Evolutionary conservation across 2,113 vertebrate species (phyloP).

Genomic region (Trinectes maculatus): DNA sequence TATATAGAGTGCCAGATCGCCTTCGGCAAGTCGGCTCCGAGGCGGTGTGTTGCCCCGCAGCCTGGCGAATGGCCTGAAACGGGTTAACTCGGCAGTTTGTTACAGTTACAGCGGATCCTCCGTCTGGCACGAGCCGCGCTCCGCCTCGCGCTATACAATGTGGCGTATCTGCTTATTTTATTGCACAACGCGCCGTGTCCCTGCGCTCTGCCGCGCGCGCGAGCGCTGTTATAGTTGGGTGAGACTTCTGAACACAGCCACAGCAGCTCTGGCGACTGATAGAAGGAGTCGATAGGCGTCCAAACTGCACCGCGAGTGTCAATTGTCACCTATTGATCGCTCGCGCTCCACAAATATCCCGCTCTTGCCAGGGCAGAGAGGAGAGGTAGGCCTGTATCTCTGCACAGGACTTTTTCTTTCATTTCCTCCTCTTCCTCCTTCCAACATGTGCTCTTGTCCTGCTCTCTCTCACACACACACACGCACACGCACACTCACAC

Average conservation of each 20-base stretch:
- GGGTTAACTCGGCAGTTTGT: constrained; percentile 82
- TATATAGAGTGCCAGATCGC: constrained; percentile 66
- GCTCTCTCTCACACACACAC: constrained; percentile 22
- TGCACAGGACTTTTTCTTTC: constrained; percentile 70
- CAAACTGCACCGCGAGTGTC: constrained; percentile 48
- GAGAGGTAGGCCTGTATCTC: constrained; percentile 65
- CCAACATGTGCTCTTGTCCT: constrained; percentile 72
- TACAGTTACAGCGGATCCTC: constrained; percentile 71
- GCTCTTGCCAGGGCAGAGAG: constrained; percentile 40
- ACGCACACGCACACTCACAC: not conserved
- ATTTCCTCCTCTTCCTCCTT: constrained; percentile 75
- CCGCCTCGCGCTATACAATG: constrained; percentile 74
- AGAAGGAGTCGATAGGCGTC: constrained; percentile 21
- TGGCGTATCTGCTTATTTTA: constrained; percentile 77
- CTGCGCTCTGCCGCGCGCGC: constrained; percentile 26
- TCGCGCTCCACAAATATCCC: constrained; percentile 36
- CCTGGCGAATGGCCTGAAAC: constrained; percentile 68
- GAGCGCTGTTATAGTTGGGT: constrained; percentile 53
- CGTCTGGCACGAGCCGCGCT: constrained; percentile 57
- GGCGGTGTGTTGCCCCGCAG: constrained; percentile 70
- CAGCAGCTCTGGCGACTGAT: constrained; percentile 1
- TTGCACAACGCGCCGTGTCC: constrained; percentile 74
- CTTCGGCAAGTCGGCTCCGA: constrained; percentile 53
- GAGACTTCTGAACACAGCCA: constrained; percentile 51
- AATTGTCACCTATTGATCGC: constrained; percentile 49